Evolutionary conservation across 2,113 vertebrate species (phyloP), one percentile per base, ranked within the genome.

Genomic region (Columba livia): DNA sequence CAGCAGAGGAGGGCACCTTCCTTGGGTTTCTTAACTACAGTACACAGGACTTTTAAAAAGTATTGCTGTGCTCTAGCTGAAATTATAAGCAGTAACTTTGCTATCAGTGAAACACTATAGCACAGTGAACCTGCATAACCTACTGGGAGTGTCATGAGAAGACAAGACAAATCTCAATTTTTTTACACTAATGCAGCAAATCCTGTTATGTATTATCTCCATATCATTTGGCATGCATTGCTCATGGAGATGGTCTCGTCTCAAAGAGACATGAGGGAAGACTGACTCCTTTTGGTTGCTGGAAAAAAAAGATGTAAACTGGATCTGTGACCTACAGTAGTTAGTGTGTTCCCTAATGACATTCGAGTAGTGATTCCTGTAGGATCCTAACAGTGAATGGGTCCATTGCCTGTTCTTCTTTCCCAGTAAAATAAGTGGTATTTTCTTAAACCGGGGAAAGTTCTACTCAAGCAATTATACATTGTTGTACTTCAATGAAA

Each of bases 251-350:
- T 4, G 15, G 60, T 93, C 57, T 81, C 61, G 65, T 88, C 34
- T 75, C 56, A 65, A 48, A 53, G 44, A 84, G 58, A 28, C 6
- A 5, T 42, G 61, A 80, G 66, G 50, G 69, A 94, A 95, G 71
- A 94, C 51, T 91, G 82, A 72, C 88, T 93, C 80, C 56, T 84
- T 73, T 93, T 56, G 28, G 73, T 61, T 78, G 61, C 57, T 92
- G 38, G 58, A 44, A 86, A 91, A 70, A 86, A 86, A 83, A 71
- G 42, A 79, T 10, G 6, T 42, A 25, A 83, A 38, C 29, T 42
- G 61, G 15, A 58, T 83, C 48, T 67, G 25, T 86, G 60, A 67
- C 32, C 17, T 74, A 44, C 11, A 36, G 34, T 20, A 75, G 56
- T 69, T 58, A 21, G 12, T 11, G 24, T 60, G 16, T 24, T 91